A percentile compares a stretch with the other conserved stretches of the same genome.
These are phyloP conservation scores for Carettochelys insculpta DNA, from an alignment of 2,113 vertebrate genomes.

Conservation along the genomic window DNA sequence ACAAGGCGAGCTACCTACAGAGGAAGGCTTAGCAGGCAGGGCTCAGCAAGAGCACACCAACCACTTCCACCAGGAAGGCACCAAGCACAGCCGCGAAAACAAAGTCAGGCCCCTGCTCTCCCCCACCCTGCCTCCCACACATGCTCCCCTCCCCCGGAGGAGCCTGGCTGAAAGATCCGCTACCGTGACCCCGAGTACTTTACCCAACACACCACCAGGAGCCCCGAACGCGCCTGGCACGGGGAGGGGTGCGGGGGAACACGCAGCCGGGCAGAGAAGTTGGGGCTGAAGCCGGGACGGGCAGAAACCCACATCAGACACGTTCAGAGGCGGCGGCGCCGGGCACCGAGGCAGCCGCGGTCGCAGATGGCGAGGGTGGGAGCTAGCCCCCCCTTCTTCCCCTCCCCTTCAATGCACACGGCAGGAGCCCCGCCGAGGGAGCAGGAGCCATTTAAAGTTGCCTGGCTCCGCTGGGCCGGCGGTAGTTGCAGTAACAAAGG, in stretches of 20 bases:
- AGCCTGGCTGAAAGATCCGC: not conserved
- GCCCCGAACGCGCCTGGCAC: not conserved
- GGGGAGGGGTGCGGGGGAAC: not conserved
- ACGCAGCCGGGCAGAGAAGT: conserved; percentile 49
- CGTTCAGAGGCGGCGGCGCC: not conserved
- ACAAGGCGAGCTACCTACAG: not conserved
- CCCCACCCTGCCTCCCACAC: not conserved
- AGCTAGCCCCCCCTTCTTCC: not conserved
- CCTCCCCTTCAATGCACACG: not conserved
- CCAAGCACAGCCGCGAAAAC: not conserved
- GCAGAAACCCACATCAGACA: not conserved
- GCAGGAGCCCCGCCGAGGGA: not conserved
- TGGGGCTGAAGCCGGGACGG: conserved; percentile 23
- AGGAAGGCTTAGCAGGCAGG: not conserved
- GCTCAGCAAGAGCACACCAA: not conserved
- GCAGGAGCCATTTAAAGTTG: conserved; percentile 71
- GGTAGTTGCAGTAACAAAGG: conserved; percentile 84
- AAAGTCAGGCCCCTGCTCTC: not conserved
- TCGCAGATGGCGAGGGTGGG: not conserved
- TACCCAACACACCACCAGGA: not conserved
- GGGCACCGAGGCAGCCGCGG: not conserved
- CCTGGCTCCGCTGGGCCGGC: conserved; percentile 56
- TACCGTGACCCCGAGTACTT: not conserved
- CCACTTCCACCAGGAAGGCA: not conserved
- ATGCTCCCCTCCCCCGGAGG: not conserved